Base-by-base conservation (phyloP, 1,140 invertebrate species). In the Calliphora vicina region DNA sequence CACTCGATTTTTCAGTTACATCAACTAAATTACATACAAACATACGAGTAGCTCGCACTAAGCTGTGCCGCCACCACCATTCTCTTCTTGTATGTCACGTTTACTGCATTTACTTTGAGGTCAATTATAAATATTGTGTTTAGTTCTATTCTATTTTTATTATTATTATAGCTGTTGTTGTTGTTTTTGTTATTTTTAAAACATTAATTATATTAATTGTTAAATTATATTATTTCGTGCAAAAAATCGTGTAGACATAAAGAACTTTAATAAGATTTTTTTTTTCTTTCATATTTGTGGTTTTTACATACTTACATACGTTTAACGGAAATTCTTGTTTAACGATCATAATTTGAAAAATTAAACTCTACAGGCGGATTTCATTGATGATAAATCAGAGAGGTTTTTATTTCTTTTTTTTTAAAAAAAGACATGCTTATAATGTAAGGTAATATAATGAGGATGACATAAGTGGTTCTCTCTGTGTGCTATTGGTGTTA, bases 201-300 rank as follows among this genome's bases (percentile, higher is more conserved):
- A 78, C 74, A 78, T 78, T 78, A 78, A 78, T 78, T 78, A 78
- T 78, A 78, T 78, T 43, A 78, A 78, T 78, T 78, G 74, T 78
- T 43, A 78, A 78, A 78, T 78, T 78, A 78, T 78, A 78, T 78
- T 78, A 78, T 78, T 78, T 42, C 74, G 23, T 78, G 74, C 61
- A 67, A 67, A 23, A 67, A 67, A 23, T 67, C 61, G 61, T 67
- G 61, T 67, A 67, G 61, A 20, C 61, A 67, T 67, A 67, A 67
- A 67, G 61, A 23, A 67, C 61, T 67, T 67, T 67, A 67, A 67
- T 67, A 67, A 15, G 50, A 17, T 57, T 57, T 57, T 57, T 15
- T 15, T 57, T 57, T 15, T 15, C 15, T 57, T 57, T 57, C 5
- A 1, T 57, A 17, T 15, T 57, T 57, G 50, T 50, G 45, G 3